Percentiles rank a stretch among this genome's conserved stretches.
Evolutionary conservation across 2,113 vertebrate species (phyloP).

Genomic region (Saccopteryx leptura): DNA sequence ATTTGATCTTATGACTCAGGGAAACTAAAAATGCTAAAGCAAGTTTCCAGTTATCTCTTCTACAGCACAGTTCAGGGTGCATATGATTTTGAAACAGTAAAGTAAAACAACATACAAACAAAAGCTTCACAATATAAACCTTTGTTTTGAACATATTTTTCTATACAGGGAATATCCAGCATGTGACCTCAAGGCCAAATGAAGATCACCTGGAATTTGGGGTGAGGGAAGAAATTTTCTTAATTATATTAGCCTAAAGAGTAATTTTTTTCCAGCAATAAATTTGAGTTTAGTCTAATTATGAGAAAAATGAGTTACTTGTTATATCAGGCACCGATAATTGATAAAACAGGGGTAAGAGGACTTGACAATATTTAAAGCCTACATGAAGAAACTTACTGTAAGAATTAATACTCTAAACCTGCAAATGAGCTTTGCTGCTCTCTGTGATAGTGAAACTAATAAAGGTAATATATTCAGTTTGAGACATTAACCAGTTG

Average conservation of each 20-base stretch:
- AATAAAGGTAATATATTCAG: neutral
- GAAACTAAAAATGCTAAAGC: slow-evolving; percentile 35
- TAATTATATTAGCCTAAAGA: slow-evolving; percentile 9
- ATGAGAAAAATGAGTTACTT: neutral
- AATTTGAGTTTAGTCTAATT: slow-evolving; percentile 42
- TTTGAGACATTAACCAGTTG: neutral
- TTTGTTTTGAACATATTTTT: neutral
- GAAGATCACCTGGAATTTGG: neutral
- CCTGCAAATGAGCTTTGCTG: neutral
- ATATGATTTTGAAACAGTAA: slow-evolving; percentile 34
- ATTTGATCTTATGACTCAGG: slow-evolving; percentile 6
- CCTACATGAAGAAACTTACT: neutral
- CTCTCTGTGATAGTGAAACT: neutral
- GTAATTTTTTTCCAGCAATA: neutral
- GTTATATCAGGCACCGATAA: neutral
- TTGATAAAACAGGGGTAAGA: neutral
- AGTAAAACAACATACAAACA: slow-evolving; percentile 12
- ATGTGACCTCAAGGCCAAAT: neutral
- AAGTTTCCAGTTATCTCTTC: neutral
- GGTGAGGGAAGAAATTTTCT: neutral
- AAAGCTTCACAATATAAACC: neutral
- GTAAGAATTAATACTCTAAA: neutral
- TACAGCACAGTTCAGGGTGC: slow-evolving; percentile 13
- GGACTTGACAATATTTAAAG: neutral
- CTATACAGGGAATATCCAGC: neutral